phyloP scores from a whole-genome alignment of 2,888 invertebrate species.

The Amphipyra berbera region DNA sequence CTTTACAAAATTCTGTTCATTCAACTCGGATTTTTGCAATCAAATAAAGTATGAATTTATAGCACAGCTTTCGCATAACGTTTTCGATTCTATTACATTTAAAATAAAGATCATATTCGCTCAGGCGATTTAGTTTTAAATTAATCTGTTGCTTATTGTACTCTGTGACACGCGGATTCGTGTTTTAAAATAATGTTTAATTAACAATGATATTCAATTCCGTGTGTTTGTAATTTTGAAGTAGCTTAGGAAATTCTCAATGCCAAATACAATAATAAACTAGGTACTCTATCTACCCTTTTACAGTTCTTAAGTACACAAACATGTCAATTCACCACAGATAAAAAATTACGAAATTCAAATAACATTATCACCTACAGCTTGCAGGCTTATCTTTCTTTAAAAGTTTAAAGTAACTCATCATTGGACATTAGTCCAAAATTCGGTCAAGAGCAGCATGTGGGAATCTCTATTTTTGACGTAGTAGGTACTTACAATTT shows the following conservation, averaged over 20 bases:
- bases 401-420: too few relatives aligned
- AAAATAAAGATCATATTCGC: constrained; percentile 10
- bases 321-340: constrained; percentile 26
- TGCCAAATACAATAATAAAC: too few relatives aligned
- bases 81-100: constrained; percentile 4
- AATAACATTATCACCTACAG: constrained; percentile 17
- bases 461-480: too few relatives aligned
- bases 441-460: constrained; percentile 35
- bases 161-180: constrained; percentile 13
- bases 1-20: constrained; percentile 20
- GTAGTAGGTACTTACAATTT: too few relatives aligned
- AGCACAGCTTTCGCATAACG: not conserved
- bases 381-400: constrained; percentile 15
- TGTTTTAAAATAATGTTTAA: constrained; percentile 30
- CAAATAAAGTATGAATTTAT: constrained; percentile 4
- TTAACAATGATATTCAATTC: constrained; percentile 1
- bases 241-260: too few relatives aligned
- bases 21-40: constrained; percentile 5
- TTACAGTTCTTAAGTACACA: not conserved
- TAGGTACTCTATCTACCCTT: not conserved
- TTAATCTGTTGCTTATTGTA: constrained; percentile 22
- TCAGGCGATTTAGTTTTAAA: not conserved
- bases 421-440: too few relatives aligned
- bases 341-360: constrained; percentile 44
- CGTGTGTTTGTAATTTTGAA: not conserved